Conservation (phyloP, 2,113 vertebrate species). For the Gadus chalcogrammus region DNA sequence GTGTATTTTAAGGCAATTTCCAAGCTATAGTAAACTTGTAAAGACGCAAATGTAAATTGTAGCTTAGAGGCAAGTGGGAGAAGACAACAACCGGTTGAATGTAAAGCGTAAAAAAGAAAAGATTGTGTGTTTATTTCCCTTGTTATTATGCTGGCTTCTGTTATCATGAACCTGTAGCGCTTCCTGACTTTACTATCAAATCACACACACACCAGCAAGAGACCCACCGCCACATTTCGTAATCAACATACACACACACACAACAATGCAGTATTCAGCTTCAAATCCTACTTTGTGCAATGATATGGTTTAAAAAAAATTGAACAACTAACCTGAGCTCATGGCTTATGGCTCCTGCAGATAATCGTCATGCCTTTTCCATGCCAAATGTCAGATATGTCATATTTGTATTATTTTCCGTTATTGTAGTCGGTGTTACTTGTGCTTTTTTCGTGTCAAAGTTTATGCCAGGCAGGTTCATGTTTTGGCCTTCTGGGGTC, state of each 20-base stretch:
- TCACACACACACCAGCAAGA: constrained; percentile 35
- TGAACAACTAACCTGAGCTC: constrained; percentile 31
- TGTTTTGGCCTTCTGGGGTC: constrained; percentile 14
- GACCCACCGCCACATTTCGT: constrained; percentile 39
- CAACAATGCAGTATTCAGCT: constrained; percentile 66
- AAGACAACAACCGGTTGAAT: constrained; percentile 68
- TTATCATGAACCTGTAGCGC: constrained; percentile 43
- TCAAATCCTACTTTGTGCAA: constrained; percentile 59
- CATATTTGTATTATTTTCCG: constrained; percentile 2
- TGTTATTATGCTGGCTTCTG: constrained; percentile 50
- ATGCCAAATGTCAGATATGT: constrained; percentile 37
- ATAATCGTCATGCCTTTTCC: constrained; percentile 29
- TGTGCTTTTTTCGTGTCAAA: constrained; percentile 10
- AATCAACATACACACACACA: constrained; percentile 43
- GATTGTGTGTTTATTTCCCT: constrained; percentile 20
- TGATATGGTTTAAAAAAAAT: constrained; percentile 54
- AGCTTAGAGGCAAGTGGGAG: constrained; percentile 63
- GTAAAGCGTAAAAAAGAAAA: constrained; percentile 64
- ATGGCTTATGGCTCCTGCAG: constrained; percentile 24
- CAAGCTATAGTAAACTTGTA: constrained; percentile 65
- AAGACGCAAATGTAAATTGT: constrained; percentile 64
- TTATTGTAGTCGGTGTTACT: constrained; percentile 36
- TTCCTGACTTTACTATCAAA: constrained; percentile 44
- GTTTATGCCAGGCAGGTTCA: constrained; percentile 54
- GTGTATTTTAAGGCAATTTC: constrained; percentile 49